phyloP scores from a whole-genome alignment of 2,888 invertebrate species.

The Brachycybe producta region DNA sequence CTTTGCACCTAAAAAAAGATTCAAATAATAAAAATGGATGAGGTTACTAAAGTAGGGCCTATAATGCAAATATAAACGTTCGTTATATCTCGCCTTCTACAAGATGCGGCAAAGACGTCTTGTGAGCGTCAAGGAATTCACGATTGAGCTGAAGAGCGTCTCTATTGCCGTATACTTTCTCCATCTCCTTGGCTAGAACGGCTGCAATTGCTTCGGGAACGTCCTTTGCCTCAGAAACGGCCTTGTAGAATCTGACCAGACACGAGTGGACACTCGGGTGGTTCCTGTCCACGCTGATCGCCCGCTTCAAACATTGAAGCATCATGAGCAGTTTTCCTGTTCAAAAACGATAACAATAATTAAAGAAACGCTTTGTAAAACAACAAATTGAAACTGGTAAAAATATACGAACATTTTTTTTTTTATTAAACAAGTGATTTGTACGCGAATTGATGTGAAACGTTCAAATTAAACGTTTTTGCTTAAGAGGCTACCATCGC shows the following conservation, averaged over 20 bases:
- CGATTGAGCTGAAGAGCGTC: constrained; percentile 50
- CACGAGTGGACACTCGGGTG: constrained; percentile 77
- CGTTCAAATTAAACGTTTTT: too few species aligned
- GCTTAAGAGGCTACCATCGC: too few species aligned
- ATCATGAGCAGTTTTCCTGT: constrained; percentile 78
- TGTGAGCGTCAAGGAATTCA: constrained; percentile 49
- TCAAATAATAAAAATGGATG: constrained; percentile 12
- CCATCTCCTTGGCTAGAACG: constrained; percentile 36
- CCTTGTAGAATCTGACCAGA: constrained; percentile 57
- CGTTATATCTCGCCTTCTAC: constrained; percentile 68
- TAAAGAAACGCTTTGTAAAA: neutral
- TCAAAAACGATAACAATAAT: constrained; percentile 26
- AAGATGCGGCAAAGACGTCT: constrained; percentile 56
- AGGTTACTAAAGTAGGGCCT: too few species aligned
- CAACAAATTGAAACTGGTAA: constrained; percentile 1
- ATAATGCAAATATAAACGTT: too few species aligned
- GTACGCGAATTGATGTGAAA: too few species aligned
- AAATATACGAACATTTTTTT: constrained; percentile 2
- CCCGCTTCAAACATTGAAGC: constrained; percentile 90
- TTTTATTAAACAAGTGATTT: too few species aligned
- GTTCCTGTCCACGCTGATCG: constrained; percentile 55
- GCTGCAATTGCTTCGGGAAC: constrained; percentile 28
- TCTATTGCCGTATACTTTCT: constrained; percentile 40
- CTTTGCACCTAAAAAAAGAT: constrained; percentile 43
- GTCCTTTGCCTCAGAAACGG: constrained; percentile 23